Evolutionary conservation across 2,113 vertebrate genomes (phyloP).

Genomic region (Cinclus mexicanus): DNA sequence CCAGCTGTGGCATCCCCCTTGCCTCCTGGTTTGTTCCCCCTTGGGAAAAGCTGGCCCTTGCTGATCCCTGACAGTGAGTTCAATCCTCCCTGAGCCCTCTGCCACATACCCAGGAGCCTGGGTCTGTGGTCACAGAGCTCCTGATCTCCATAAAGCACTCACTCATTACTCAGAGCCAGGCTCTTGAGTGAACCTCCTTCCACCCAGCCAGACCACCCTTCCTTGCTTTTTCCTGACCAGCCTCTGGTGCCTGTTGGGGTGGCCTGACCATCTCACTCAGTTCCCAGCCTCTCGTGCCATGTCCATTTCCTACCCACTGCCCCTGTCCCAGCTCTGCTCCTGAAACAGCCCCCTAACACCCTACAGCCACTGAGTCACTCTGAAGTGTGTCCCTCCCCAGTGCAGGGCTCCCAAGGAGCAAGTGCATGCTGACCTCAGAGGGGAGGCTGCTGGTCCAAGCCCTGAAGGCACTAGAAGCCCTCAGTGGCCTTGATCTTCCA

Average conservation of each 20-base stretch:
- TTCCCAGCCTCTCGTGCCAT: not conserved
- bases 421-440: not conserved
- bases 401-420: not conserved
- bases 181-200: not conserved
- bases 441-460: not conserved
- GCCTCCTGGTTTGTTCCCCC: not conserved
- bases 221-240: not conserved
- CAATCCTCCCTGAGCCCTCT: not conserved
- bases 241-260: fast-evolving
- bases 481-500: not conserved
- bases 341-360: not conserved
- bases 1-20: not conserved
- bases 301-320: not conserved
- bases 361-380: not conserved
- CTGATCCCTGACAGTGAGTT: not conserved
- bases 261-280: not conserved
- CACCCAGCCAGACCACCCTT: not conserved
- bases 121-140: fast-evolving
- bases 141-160: not conserved
- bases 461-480: not conserved
- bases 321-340: not conserved
- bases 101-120: fast-evolving
- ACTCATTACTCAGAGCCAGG: not conserved
- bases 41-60: not conserved
- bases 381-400: not conserved